Base-by-base conservation (phyloP, 2,888 invertebrate species). In the Xylota segnis region DNA sequence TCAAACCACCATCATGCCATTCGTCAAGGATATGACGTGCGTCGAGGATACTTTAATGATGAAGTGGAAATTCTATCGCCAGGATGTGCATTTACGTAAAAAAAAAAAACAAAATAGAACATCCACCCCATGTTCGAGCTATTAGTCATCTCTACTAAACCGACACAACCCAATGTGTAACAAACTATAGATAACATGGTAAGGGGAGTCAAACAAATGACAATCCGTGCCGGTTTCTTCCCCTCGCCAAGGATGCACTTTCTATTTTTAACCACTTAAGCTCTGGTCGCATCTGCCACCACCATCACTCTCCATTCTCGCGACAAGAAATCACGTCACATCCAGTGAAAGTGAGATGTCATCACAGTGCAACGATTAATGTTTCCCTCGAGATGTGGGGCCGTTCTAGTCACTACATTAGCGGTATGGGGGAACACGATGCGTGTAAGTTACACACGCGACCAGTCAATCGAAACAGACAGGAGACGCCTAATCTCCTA, bases 321-420 rank as follows among this genome's bases (percentile, higher is more conserved):
- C 16, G 52, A 71, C 66, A 59, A 43, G 65, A 81, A 81, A 81
- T 86, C 86, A 86, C 86, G 68, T 82, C 63, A 47, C 52, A 54
- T 76, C 71, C 27, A 82, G 50, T 61, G 68, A 82, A 86, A 82
- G 68, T 86, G 68, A 86, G 76, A 86, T 86, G 86, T 86, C 86
- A 86, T 56, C 86, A 61, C 86, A 66, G 83, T 72, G 74, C 83
- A 78, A 63, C 81, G 71, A 81, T 76, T 86, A 76, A 86, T 81
- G 71, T 45, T 71, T 75, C 81, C 70, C 81, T 54, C 45, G 66
- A 65, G 71, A 43, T n/a, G 9, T 45, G 75, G 29, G 40, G 9
- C 40, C 32, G 34, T n/a, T n/a, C n/a, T n/a, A n/a, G n/a, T n/a
- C n/a, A n/a, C 40, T 58, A 23, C 45, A 37, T 16, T 16, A 54